phyloP scores from a whole-genome alignment of 2,888 invertebrate genomes.

The Ennomos quercinarius region DNA sequence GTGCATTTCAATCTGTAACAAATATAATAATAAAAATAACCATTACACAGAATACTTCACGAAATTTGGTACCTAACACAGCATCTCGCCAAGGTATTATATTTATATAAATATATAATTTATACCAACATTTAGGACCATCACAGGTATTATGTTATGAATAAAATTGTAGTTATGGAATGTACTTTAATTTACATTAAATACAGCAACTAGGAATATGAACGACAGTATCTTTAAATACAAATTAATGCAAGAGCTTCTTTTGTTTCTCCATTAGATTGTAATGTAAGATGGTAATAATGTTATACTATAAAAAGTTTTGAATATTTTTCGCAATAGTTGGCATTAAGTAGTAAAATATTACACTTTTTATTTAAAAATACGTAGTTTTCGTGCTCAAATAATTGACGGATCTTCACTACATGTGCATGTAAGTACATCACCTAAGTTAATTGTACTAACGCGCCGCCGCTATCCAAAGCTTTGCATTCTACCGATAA shows the following conservation, averaged over 20 bases:
- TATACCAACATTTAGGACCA: too few relatives aligned
- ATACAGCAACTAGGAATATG: conserved; percentile 25
- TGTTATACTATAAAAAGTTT: too few relatives aligned
- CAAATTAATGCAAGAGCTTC: conserved; percentile 15
- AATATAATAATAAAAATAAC: too few relatives aligned
- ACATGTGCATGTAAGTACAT: conserved; percentile 55
- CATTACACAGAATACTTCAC: too few relatives aligned
- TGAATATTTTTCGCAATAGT: too few relatives aligned
- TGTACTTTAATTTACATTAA: conserved; percentile 52
- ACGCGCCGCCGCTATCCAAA: conserved; percentile 50
- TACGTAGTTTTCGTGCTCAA: conserved; percentile 41
- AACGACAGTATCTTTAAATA: conserved; percentile 22
- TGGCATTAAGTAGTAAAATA: too few relatives aligned
- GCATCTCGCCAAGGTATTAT: too few relatives aligned
- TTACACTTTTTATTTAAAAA: not conserved
- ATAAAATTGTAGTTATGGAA: conserved; percentile 57
- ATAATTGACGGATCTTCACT: conserved; percentile 61
- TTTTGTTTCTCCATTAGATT: conserved; percentile 2
- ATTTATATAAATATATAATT: too few relatives aligned
- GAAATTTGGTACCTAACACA: too few relatives aligned
- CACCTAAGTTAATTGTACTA: conserved; percentile 63
- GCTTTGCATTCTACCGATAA: conserved; percentile 62
- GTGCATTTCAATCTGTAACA: too few relatives aligned
- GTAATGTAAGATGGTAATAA: not conserved
- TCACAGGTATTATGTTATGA: too few relatives aligned